Conservation (phyloP, 2,888 invertebrate species). For the Sarcophaga subvicina region DNA sequence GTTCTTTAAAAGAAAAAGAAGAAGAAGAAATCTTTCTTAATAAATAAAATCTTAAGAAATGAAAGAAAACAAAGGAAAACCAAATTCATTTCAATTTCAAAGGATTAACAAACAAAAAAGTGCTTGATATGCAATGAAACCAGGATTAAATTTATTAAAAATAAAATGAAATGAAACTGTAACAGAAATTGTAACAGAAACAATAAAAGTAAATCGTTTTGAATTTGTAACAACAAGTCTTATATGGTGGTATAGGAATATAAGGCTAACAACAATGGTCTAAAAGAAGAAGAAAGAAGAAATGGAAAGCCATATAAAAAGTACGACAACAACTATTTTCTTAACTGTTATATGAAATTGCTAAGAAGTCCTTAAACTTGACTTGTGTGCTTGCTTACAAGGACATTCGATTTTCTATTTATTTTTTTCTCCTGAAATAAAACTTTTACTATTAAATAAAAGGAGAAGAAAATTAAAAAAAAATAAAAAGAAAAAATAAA, state of each 20-base stretch:
- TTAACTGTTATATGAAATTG: too few species aligned
- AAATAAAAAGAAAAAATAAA: too few species aligned
- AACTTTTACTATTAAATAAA: too few species aligned
- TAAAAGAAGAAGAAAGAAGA: neutral
- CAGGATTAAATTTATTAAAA: neutral
- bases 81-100: neutral
- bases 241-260: neutral
- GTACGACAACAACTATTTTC: neutral
- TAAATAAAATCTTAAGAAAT: too few species aligned
- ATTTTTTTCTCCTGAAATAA: neutral
- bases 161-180: neutral
- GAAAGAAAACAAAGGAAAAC: too few species aligned
- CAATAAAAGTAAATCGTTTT: neutral
- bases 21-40: too few species aligned
- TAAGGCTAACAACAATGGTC: neutral
- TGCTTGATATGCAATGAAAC: neutral
- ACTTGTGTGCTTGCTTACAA: neutral
- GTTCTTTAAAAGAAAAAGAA: too few species aligned
- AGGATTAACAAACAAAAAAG: neutral
- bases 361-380: constrained; percentile 34
- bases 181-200: neutral
- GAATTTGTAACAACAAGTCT: neutral
- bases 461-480: too few species aligned
- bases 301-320: neutral
- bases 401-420: constrained; percentile 8